phyloP scores from a whole-genome alignment of 2,797 vertebrate genomes.

The Clarias pachynema region DNA sequence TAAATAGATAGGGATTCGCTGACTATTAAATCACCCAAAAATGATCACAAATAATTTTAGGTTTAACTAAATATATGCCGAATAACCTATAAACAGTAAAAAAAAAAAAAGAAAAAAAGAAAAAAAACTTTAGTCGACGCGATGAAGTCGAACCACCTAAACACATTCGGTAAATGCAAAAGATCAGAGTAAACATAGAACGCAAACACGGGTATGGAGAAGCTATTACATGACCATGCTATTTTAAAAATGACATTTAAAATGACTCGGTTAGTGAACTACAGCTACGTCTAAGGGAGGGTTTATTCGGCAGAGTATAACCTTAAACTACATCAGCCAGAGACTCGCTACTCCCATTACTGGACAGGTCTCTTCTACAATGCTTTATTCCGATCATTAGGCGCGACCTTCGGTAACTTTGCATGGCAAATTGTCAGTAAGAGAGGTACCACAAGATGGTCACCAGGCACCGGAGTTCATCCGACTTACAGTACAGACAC shows the following conservation, averaged over 20 bases:
- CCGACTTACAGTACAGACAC: background rate
- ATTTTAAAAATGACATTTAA: background rate
- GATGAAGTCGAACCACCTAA: background rate
- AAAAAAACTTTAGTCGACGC: background rate
- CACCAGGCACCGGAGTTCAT: background rate
- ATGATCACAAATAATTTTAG: background rate
- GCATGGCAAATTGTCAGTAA: background rate
- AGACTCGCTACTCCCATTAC: background rate
- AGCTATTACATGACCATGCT: too few species aligned
- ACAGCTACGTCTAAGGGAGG: background rate
- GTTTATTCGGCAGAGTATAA: background rate
- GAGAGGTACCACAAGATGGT: too few species aligned
- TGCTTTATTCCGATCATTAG: background rate
- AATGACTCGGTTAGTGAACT: background rate
- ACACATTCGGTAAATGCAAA: background rate
- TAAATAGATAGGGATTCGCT: background rate
- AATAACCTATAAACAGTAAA: background rate
- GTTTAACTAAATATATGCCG: background rate
- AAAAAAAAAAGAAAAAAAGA: background rate
- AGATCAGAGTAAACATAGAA: background rate
- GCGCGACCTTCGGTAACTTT: background rate
- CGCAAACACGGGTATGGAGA: background rate
- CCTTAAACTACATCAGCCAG: background rate
- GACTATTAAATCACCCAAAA: background rate
- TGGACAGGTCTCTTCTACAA: too few species aligned